These are phyloP conservation scores for Parotocinclus haroldoi DNA, from an alignment of 2,797 vertebrate genomes.

Conservation along the genomic window DNA sequence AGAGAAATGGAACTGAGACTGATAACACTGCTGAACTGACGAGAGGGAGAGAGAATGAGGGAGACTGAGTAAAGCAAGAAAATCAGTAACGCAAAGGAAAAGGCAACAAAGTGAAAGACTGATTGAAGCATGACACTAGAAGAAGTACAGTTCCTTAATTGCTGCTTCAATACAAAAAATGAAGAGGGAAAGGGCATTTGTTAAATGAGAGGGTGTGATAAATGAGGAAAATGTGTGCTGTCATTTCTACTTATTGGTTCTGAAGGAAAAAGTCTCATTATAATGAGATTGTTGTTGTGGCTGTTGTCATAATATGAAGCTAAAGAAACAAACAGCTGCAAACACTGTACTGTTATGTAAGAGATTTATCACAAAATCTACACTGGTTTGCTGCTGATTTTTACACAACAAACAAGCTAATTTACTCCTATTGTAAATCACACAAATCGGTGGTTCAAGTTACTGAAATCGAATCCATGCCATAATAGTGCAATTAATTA, in stretches of 20 bases:
- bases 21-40: slow-evolving; percentile 67
- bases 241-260: slow-evolving; percentile 41
- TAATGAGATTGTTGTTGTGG: slow-evolving; percentile 43
- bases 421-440: background rate
- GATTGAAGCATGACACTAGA: slow-evolving; percentile 26
- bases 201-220: slow-evolving; percentile 32
- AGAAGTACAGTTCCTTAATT: slow-evolving; percentile 37
- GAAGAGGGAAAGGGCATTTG: slow-evolving; percentile 39
- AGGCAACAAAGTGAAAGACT: slow-evolving; percentile 34
- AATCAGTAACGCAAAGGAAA: slow-evolving; percentile 22
- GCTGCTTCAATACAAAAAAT: slow-evolving; percentile 28
- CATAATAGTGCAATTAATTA: slow-evolving; percentile 15
- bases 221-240: slow-evolving; percentile 35
- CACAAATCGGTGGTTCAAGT: slow-evolving; percentile 12
- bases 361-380: slow-evolving; percentile 35
- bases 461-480: slow-evolving; percentile 6
- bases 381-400: slow-evolving; percentile 7
- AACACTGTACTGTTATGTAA: slow-evolving; percentile 43
- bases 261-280: slow-evolving; percentile 51
- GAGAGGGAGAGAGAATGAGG: slow-evolving; percentile 58
- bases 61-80: slow-evolving; percentile 29
- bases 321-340: slow-evolving; percentile 45
- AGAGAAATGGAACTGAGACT: slow-evolving; percentile 70
- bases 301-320: slow-evolving; percentile 46
- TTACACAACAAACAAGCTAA: slow-evolving; percentile 17